Evolutionary conservation across 2,888 invertebrate genomes (phyloP).

Genomic region (Leptopterna dolabrata): DNA sequence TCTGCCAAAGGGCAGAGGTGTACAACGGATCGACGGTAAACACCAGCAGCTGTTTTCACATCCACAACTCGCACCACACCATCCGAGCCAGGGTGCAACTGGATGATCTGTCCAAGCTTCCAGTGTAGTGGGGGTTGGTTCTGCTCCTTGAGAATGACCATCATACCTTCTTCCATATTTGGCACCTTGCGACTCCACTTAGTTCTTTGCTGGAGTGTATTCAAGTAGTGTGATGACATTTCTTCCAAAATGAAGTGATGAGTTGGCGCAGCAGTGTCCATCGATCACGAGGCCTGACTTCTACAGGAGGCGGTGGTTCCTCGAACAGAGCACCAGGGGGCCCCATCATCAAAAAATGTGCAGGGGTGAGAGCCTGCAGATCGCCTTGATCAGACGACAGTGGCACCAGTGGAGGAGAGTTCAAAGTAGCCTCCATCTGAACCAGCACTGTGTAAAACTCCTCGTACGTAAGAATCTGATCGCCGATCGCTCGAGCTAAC

Average conservation of each 20-base stretch:
- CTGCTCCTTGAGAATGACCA: not conserved
- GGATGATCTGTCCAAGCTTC: not conserved
- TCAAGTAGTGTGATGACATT: too few species aligned
- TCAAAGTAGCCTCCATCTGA: too few species aligned
- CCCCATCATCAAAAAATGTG: slow-evolving; percentile 41
- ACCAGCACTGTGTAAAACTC: too few species aligned
- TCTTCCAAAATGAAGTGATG: not conserved
- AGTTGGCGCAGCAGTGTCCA: too few species aligned
- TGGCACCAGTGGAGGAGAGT: too few species aligned
- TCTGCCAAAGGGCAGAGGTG: too few species aligned
- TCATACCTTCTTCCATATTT: not conserved
- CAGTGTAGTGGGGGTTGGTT: not conserved
- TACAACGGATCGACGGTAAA: not conserved
- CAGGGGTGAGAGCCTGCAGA: slow-evolving; percentile 33
- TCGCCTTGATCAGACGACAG: slow-evolving; percentile 24
- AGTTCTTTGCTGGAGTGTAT: not conserved
- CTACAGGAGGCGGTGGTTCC: not conserved
- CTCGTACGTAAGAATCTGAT: too few species aligned
- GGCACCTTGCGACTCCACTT: not conserved
- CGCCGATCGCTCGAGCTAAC: slow-evolving; percentile 3
- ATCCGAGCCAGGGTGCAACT: not conserved
- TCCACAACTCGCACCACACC: not conserved
- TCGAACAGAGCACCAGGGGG: not conserved
- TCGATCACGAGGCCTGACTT: too few species aligned
- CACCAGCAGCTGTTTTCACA: not conserved